Percentiles rank a stretch among this genome's conserved stretches.
phyloP scores from a whole-genome alignment of 2,113 vertebrate species.

The Sander lucioperca region DNA sequence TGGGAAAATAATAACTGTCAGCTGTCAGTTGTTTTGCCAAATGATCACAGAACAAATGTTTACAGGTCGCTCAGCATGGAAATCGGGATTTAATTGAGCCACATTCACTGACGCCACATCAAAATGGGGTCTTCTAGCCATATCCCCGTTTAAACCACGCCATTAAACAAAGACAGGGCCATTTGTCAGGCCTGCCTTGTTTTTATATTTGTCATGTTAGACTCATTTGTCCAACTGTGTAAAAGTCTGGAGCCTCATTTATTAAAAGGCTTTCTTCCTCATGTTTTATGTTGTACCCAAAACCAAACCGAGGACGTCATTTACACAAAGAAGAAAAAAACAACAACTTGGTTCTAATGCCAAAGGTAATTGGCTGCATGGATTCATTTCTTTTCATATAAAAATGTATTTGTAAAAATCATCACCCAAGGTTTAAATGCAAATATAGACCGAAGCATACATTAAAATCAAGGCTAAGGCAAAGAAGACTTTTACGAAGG shows the following conservation, averaged over 20 bases:
- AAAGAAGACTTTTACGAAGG: neutral
- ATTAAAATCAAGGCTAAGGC: constrained; percentile 1
- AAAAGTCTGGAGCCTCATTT: constrained; percentile 16
- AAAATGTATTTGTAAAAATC: neutral
- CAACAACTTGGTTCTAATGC: neutral
- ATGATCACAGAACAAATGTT: constrained; percentile 57
- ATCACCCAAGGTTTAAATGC: neutral
- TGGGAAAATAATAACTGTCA: constrained; percentile 28
- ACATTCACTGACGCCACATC: constrained; percentile 15
- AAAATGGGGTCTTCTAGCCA: constrained; percentile 24
- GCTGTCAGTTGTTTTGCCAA: constrained; percentile 40
- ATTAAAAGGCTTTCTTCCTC: constrained; percentile 10
- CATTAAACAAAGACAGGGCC: constrained; percentile 61
- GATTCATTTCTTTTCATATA: neutral
- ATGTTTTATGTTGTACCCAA: neutral
- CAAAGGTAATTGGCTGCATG: neutral
- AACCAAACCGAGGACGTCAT: constrained; percentile 10
- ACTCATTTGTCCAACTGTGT: constrained; percentile 45
- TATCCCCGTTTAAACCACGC: constrained; percentile 41
- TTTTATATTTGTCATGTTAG: constrained; percentile 59
- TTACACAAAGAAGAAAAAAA: neutral
- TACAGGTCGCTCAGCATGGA: constrained; percentile 35
- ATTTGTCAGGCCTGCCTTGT: constrained; percentile 59
- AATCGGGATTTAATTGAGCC: constrained; percentile 50
- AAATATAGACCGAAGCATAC: neutral